Base-by-base conservation (phyloP, 30 jellyfish, hydroid and myxozoan species). In the Phacellophora camtschatica region DNA sequence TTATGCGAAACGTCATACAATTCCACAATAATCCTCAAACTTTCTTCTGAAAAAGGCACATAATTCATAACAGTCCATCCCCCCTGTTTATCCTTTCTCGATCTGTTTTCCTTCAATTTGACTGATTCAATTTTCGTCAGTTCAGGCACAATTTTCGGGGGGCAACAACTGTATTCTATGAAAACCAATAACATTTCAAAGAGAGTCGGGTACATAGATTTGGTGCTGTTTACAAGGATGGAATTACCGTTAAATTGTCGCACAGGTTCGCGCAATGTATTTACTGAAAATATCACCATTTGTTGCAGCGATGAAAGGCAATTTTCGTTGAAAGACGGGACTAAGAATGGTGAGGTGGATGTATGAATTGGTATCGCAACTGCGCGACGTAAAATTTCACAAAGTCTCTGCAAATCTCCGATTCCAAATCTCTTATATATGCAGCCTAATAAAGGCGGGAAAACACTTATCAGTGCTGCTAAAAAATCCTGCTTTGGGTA, bases 101-200 rank as follows among this genome's bases (percentile, higher is more conserved):
- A 71, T 63, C 84, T 19, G 29, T 43, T 53, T 16, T 49, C 69
- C 16, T 5, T 48, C 27, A 18, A 19, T 34, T 43, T 36, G n/a
- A n/a, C n/a, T n/a, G n/a, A n/a, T n/a, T n/a, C n/a, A 42, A 36
- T 36, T 66, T 37, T 83, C 57, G 81, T 61, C 8, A 77, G 74
- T 35, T 72, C 71, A 32, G 94, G 69, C 33, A 67, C 98, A 20
- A 84, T 59, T 43, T 83, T 90, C 48, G 98, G 98, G 78, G 98
- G 98, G 68, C 96, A 84, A 62, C 98, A 84, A n/a, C 97, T 90
- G 85, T 76, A 90, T 58, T 90, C 96, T n/a, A 83, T 81, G 50
- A 83, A 84, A 29, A 85, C 41, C 75, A 90, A 51, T 55, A 90
- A 35, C 78, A 86, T 30, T 30, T 67, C 68, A 53, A 90, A 90